Percentiles rank a stretch among this genome's conserved stretches.
Conservation (phyloP, 2,797 vertebrate genomes). For the Podarcis siculus region DNA sequence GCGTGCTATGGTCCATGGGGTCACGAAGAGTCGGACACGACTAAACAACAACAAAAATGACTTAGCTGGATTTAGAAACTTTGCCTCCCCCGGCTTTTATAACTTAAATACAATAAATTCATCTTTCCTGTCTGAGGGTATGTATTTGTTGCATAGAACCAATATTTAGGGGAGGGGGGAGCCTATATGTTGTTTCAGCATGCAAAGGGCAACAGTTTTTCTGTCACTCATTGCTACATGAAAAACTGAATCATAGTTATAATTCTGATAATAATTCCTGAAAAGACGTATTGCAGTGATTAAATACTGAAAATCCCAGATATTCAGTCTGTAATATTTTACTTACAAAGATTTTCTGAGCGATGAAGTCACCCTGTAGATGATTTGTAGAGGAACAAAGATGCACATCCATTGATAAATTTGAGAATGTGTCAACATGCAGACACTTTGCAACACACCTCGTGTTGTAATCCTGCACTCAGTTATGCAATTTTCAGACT, state of each 20-base stretch:
- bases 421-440: neutral
- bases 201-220: neutral
- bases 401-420: neutral
- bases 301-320: neutral
- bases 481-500: neutral
- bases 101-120: neutral
- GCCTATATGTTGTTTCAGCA: neutral
- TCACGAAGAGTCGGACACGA: no score
- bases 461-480: neutral
- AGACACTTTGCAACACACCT: neutral
- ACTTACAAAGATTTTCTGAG: neutral
- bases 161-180: neutral
- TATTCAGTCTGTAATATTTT: neutral
- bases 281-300: neutral
- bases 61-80: neutral
- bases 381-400: neutral
- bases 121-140: neutral
- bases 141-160: neutral
- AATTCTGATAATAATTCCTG: neutral
- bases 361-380: neutral
- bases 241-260: neutral
- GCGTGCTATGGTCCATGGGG: no score
- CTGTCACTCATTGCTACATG: neutral
- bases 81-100: neutral
- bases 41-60: neutral